These are phyloP conservation scores for Cyphomyrmex costatus DNA, from an alignment of 1,140 invertebrate species.

Conservation along the genomic window DNA sequence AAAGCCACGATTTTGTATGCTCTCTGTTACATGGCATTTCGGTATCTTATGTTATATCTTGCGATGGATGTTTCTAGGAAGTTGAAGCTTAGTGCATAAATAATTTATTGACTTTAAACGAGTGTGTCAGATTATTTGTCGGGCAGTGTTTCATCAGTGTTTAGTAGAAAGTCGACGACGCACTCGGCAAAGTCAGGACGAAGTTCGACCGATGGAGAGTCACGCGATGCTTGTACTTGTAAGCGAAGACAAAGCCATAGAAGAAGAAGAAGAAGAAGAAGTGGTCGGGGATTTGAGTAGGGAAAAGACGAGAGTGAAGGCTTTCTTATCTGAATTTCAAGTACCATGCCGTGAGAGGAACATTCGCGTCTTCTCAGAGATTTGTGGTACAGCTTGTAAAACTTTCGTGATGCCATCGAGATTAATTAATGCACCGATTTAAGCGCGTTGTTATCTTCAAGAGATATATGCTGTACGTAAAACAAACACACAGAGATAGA, in stretches of 20 bases:
- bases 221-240: constrained; percentile 31
- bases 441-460: constrained; percentile 49
- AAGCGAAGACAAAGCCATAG: constrained; percentile 59
- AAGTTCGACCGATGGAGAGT: constrained; percentile 66
- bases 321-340: constrained; percentile 73
- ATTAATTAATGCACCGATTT: constrained; percentile 61
- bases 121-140: constrained; percentile 52
- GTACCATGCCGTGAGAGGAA: constrained; percentile 57
- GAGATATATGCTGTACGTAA: constrained; percentile 9
- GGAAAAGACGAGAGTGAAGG: constrained; percentile 46
- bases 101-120: constrained; percentile 69
- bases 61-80: background rate
- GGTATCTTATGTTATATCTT: background rate
- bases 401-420: constrained; percentile 61
- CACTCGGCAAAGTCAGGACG: constrained; percentile 45
- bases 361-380: constrained; percentile 54
- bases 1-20: background rate
- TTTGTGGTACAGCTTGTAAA: constrained; percentile 62
- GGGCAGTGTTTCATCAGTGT: constrained; percentile 66
- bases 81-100: constrained; percentile 38
- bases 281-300: constrained; percentile 50
- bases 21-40: background rate
- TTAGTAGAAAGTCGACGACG: constrained; percentile 60
- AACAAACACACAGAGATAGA: background rate
- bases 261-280: constrained; percentile 57